Conservation (phyloP, 2,888 invertebrate species). For the Tenthredo distinguenda region DNA sequence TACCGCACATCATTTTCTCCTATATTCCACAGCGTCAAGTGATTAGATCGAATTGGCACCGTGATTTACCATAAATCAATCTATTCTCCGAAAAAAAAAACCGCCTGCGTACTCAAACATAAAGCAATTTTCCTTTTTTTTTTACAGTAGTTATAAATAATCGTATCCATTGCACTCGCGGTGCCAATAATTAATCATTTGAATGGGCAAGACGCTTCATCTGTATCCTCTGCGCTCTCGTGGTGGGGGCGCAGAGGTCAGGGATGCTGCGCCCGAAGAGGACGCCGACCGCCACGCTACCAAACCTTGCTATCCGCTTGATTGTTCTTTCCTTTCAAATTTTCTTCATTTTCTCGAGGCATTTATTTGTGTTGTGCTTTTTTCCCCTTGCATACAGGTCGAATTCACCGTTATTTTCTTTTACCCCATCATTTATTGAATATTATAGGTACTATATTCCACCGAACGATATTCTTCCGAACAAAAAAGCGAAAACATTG, state of each 20-base stretch:
- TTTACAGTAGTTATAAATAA: background rate
- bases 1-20: background rate
- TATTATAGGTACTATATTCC: background rate
- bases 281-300: conserved; percentile 5
- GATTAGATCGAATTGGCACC: background rate
- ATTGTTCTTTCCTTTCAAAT: background rate
- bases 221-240: background rate
- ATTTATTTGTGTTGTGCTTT: background rate
- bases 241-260: background rate
- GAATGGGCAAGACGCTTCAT: background rate
- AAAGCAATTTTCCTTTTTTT: background rate
- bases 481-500: background rate
- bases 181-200: background rate
- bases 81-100: background rate
- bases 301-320: background rate
- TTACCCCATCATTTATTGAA: background rate
- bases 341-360: background rate
- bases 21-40: background rate
- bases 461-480: background rate
- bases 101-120: background rate
- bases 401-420: background rate
- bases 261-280: background rate
- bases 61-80: background rate
- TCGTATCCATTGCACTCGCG: background rate
- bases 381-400: background rate